Percentiles rank a stretch among this genome's conserved stretches.
phyloP scores from a whole-genome alignment of 2,797 vertebrate genomes.

The Danio kyathit region DNA sequence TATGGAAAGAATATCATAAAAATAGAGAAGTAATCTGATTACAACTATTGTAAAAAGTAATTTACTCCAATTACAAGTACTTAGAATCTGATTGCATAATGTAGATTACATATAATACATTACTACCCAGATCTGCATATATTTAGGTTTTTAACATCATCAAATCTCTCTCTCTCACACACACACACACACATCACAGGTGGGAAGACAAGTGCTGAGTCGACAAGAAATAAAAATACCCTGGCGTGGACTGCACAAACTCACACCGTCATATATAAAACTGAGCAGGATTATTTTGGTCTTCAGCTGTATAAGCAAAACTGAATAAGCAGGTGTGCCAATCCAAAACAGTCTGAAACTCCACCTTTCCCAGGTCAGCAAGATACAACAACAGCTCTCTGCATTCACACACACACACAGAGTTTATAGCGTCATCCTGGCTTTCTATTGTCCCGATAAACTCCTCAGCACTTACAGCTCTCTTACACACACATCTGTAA shows the following conservation, averaged over 20 bases:
- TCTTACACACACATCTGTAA: background rate
- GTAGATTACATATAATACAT: no score
- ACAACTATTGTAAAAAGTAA: no score
- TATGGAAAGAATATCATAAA: no score
- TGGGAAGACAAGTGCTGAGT: slow-evolving; percentile 59
- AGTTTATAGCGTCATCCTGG: background rate
- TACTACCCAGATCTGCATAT: no score
- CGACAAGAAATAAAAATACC: slow-evolving; percentile 60
- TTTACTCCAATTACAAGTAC: no score
- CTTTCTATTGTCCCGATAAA: slow-evolving; percentile 1
- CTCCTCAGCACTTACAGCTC: slow-evolving; percentile 12
- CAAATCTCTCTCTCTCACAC: background rate
- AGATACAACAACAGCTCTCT: slow-evolving; percentile 20
- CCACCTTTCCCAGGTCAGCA: slow-evolving; percentile 39
- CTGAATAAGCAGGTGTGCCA: slow-evolving; percentile 28
- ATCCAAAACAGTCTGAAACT: background rate
- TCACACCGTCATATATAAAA: slow-evolving; percentile 23
- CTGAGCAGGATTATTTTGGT: slow-evolving; percentile 40
- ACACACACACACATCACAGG: slow-evolving; percentile 39
- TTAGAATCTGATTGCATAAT: no score
- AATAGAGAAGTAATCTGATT: no score
- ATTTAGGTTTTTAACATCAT: no score
- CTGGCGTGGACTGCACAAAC: slow-evolving; percentile 36
- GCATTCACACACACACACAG: slow-evolving; percentile 29
- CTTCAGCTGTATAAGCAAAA: slow-evolving; percentile 51